Conservation (phyloP, 2,888 invertebrate genomes). For the Pogonocherus hispidulus region DNA sequence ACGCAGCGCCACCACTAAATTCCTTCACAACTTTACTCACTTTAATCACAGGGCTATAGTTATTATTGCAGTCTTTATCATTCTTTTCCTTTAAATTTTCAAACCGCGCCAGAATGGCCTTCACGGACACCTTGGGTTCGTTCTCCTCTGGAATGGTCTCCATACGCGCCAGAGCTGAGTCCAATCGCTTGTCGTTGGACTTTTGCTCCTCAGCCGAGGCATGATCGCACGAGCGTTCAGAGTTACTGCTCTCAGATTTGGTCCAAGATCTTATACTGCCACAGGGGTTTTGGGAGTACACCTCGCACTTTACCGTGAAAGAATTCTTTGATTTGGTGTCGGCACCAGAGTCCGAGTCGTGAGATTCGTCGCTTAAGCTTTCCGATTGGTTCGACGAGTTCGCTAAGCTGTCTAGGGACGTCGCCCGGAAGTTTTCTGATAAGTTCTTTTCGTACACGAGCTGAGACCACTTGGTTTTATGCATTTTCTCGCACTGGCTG, state of each 20-base stretch:
- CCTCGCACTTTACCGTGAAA: conserved; percentile 66
- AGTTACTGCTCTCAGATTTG: conserved; percentile 54
- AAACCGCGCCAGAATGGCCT: conserved; percentile 85
- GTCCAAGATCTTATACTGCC: conserved; percentile 60
- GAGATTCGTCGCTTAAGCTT: conserved; percentile 75
- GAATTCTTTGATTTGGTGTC: conserved; percentile 67
- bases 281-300: conserved; percentile 63
- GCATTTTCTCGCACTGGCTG: conserved; percentile 50
- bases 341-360: conserved; percentile 76
- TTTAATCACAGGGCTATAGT: conserved; percentile 31
- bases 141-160: conserved; percentile 87
- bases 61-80: conserved; percentile 40
- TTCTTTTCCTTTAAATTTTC: conserved; percentile 71
- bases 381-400: conserved; percentile 78
- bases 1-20: conserved; percentile 29
- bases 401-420: conserved; percentile 78
- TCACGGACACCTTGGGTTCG: conserved; percentile 87
- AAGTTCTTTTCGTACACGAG: conserved; percentile 43
- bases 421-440: conserved; percentile 65
- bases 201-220: conserved; percentile 54
- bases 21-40: conserved; percentile 35
- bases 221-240: conserved; percentile 59
- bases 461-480: conserved; percentile 55
- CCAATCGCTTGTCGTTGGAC: conserved; percentile 48
- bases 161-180: conserved; percentile 70